phyloP scores from a whole-genome alignment of 2,888 invertebrate species.

The Ligdia adustata region DNA sequence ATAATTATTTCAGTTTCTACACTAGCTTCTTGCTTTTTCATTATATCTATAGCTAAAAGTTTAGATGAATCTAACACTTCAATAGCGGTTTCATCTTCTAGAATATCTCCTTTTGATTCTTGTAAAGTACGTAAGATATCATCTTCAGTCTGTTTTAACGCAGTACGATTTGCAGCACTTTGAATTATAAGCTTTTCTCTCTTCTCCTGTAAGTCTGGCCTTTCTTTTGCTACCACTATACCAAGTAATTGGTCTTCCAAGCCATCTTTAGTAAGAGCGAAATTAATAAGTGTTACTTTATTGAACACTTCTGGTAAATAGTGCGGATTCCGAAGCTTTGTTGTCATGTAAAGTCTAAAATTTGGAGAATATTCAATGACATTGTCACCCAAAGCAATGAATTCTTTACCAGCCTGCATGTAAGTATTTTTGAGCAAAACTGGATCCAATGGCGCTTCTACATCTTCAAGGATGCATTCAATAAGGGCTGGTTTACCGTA shows the following conservation, averaged over 20 bases:
- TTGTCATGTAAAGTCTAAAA: conserved; percentile 92
- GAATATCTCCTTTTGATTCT: conserved; percentile 92
- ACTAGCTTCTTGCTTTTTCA: conserved; percentile 91
- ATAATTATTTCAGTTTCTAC: conserved; percentile 90
- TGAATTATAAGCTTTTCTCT: conserved; percentile 91
- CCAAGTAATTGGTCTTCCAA: conserved; percentile 93
- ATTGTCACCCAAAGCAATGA: conserved; percentile 91
- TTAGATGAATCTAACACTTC: conserved; percentile 94
- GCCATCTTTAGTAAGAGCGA: conserved; percentile 92
- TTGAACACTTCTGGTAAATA: conserved; percentile 93
- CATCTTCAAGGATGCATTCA: conserved; percentile 90
- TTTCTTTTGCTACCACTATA: conserved; percentile 93
- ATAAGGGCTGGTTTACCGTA: conserved; percentile 90
- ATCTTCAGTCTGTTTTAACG: conserved; percentile 93
- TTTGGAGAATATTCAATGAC: conserved; percentile 89
- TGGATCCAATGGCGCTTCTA: conserved; percentile 91
- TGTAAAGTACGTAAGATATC: conserved; percentile 93
- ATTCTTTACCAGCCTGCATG: conserved; percentile 88
- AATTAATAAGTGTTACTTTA: conserved; percentile 92
- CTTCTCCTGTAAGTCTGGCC: conserved; percentile 92
- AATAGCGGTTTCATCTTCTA: conserved; percentile 96
- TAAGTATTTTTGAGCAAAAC: conserved; percentile 90
- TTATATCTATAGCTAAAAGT: conserved; percentile 90
- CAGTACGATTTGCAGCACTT: conserved; percentile 91
- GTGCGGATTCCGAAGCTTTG: conserved; percentile 93